Evolutionary conservation across 2,888 invertebrate species (phyloP), one percentile per base, ranked within the genome.

Genomic region (Odontocerum albicorne): DNA sequence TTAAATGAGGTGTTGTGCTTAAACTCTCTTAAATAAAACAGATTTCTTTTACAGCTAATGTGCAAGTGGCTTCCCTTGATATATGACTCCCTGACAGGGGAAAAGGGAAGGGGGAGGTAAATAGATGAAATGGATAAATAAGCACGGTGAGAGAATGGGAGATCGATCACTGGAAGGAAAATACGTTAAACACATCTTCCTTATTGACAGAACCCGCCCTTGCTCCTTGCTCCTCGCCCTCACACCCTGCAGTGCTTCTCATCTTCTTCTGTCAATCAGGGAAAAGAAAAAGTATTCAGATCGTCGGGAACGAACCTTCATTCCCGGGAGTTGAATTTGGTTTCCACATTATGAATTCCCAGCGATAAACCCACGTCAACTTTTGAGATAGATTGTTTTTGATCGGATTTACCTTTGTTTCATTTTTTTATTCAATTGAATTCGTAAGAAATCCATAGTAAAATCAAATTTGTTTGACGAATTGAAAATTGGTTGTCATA

Each of bases 161-260:
- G 40, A 40, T 21, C 20, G 40, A 40, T 40, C 17, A 21, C 40
- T 40, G 7, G 40, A 40, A 40, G 17, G 13, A 40, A 40, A 40
- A 38, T 38, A 38, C 13, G 38, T 38, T 38, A 38, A 38, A 40
- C 40, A 40, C 21, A 40, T 40, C 40, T 21, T 21, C 21, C 40
- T 19, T 40, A 40, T 40, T 21, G 40, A 21, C 20, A 40, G 40
- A 40, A 38, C 15, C 17, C 38, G 8, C n/a, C 38, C 27, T 10
- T 10, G 27, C 10, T 27, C 27, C 27, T 10, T 27, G 6, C 4
- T 7, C 10, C 10, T 10, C 27, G 6, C 27, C 27, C 27, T 27
- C 27, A 4, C 10, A 4, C 27, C 27, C 10, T 7, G 27, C 27
- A 7, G 4, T 27, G 27, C 27, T 10, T 10, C 6, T 27, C 27